These are phyloP conservation scores for Lontra canadensis DNA, from an alignment of 2,113 vertebrate genomes.

Conservation along the genomic window DNA sequence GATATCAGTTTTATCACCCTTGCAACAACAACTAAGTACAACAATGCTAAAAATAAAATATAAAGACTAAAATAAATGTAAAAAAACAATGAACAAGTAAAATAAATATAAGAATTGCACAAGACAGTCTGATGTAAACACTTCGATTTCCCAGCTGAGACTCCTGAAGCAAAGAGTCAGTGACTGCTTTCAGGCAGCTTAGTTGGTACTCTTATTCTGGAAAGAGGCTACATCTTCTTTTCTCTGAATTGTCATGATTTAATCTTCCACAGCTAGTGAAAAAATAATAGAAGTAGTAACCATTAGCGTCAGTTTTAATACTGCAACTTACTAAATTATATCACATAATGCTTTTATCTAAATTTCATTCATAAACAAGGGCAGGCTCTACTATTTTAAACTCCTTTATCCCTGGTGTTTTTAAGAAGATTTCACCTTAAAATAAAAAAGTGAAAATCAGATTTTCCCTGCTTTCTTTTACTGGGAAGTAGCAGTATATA, in stretches of 20 bases:
- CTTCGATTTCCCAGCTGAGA: constrained; percentile 84
- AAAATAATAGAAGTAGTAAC: constrained; percentile 36
- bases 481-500: neutral
- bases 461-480: constrained; percentile 17
- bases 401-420: neutral
- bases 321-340: neutral
- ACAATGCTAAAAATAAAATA: constrained; percentile 85
- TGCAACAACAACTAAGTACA: constrained; percentile 82
- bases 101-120: constrained; percentile 98
- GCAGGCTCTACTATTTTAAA: neutral
- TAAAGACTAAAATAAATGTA: constrained; percentile 82
- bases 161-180: constrained; percentile 80
- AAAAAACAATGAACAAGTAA: constrained; percentile 90
- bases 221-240: constrained; percentile 77
- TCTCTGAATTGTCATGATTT: constrained; percentile 91
- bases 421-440: neutral
- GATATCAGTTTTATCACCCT: constrained; percentile 80
- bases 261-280: constrained; percentile 97
- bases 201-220: constrained; percentile 75
- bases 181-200: constrained; percentile 82
- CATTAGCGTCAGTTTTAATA: neutral
- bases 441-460: neutral
- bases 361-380: neutral
- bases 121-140: constrained; percentile 89
- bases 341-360: neutral